Evolutionary conservation across 2,888 invertebrate species (phyloP).

Genomic region (Drosophila anomalipes): DNA sequence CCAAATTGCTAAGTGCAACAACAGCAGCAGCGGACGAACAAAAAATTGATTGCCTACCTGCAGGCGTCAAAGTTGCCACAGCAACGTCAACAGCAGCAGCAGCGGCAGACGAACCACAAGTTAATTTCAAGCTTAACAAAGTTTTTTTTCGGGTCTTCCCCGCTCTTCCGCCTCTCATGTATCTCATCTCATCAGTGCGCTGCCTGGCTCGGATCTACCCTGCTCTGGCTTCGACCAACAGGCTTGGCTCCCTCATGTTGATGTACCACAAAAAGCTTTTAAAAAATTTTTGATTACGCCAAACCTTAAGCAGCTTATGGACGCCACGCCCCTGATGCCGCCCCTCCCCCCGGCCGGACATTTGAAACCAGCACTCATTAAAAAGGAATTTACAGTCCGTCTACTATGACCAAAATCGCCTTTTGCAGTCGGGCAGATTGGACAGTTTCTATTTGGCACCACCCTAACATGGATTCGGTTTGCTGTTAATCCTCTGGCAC

Average conservation of each 20-base stretch:
- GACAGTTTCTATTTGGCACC: constrained; percentile 53
- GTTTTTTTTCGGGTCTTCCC: constrained; percentile 45
- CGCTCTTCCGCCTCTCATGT: constrained; percentile 1
- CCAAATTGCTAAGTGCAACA: constrained; percentile 71
- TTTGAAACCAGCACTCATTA: constrained; percentile 72
- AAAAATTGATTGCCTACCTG: constrained; percentile 78
- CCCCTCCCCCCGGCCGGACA: constrained; percentile 24
- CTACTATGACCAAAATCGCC: constrained; percentile 22
- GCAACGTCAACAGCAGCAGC: constrained; percentile 29
- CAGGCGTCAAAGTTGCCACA: constrained; percentile 76
- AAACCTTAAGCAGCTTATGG: constrained; percentile 82
- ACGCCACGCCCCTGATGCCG: constrained; percentile 35
- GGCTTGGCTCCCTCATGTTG: constrained; percentile 64
- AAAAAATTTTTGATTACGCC: constrained; percentile 81
- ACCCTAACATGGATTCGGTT: constrained; percentile 42
- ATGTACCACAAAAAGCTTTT: constrained; percentile 81
- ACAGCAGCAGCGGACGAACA: constrained; percentile 21
- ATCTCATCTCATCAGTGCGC: constrained; percentile 13
- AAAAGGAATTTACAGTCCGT: constrained; percentile 76
- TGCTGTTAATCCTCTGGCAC: constrained; percentile 79
- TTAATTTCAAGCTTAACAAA: constrained; percentile 81
- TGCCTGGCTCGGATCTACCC: constrained; percentile 11
- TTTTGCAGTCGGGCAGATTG: constrained; percentile 20
- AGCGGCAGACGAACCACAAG: constrained; percentile 71
- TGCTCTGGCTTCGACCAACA: constrained; percentile 26